Conservation (phyloP, 2,888 invertebrate species). For the Pristionchus japonicus region DNA sequence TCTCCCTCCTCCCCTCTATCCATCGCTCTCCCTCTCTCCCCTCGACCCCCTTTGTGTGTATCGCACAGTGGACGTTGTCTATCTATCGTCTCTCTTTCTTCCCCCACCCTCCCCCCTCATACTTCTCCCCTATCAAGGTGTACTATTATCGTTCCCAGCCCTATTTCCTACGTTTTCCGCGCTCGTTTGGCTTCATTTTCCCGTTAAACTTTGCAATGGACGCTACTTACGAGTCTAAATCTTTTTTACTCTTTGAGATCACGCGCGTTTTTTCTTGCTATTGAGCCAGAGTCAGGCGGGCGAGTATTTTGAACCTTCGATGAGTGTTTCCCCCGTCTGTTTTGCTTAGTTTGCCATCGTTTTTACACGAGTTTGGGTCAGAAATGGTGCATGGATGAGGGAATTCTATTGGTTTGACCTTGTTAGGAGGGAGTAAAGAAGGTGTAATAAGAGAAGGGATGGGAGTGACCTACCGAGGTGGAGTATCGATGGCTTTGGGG, state of each 20-base stretch:
- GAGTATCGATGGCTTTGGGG: not conserved
- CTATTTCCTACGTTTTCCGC: not conserved
- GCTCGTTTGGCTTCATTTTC: not conserved
- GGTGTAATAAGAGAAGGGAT: not conserved
- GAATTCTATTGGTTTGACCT: not conserved
- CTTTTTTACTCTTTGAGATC: not conserved
- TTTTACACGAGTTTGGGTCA: not conserved
- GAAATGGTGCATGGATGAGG: not conserved
- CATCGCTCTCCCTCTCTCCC: not conserved
- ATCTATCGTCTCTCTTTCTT: not conserved
- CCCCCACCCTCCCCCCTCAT: not conserved
- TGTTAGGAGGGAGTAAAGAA: not conserved
- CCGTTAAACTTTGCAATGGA: not conserved
- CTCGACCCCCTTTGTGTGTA: not conserved
- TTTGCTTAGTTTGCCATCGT: not conserved
- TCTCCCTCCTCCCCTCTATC: not conserved
- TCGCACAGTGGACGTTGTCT: constrained; percentile 38
- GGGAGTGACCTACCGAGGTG: not conserved
- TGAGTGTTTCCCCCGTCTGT: not conserved
- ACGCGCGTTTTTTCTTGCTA: not conserved
- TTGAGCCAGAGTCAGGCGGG: not conserved
- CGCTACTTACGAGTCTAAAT: not conserved
- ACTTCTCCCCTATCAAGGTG: not conserved
- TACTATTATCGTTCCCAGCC: constrained; percentile 1
- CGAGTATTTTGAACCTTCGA: not conserved